Evolutionary conservation across 2,113 vertebrate genomes (phyloP).

Genomic region (Girardinichthys multiradiatus): DNA sequence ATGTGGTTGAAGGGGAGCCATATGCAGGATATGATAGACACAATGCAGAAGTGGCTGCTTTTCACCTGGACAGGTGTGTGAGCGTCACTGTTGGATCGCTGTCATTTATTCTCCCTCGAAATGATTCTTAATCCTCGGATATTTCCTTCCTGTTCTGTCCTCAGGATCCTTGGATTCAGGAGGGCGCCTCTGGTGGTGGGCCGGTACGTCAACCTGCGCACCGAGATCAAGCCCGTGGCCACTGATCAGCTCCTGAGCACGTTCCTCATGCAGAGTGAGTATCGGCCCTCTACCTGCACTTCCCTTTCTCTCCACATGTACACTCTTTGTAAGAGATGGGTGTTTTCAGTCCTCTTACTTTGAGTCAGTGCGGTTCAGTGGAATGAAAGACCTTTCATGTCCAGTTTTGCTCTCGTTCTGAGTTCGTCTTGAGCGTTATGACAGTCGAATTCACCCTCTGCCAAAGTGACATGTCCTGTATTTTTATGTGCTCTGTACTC

Average conservation of each 20-base stretch:
- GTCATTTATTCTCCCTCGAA: neutral
- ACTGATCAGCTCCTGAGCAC: slow-evolving; percentile 95
- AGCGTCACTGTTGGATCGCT: neutral
- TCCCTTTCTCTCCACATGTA: neutral
- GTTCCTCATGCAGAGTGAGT: slow-evolving; percentile 91
- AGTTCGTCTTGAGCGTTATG: neutral
- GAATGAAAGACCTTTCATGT: neutral
- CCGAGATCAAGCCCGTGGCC: slow-evolving; percentile 94
- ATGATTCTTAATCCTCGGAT: neutral
- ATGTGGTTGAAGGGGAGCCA: slow-evolving; percentile 94
- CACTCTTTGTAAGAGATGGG: neutral
- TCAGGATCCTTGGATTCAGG: slow-evolving; percentile 94
- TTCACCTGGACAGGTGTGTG: slow-evolving; percentile 94
- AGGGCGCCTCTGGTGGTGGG: slow-evolving; percentile 95
- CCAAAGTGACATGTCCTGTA: no score
- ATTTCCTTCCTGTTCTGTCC: neutral
- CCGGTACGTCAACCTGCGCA: slow-evolving; percentile 91
- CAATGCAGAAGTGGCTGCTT: slow-evolving; percentile 97
- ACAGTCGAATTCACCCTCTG: neutral
- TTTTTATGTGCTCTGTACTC: neutral
- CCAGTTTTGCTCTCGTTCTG: neutral
- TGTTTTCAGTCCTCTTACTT: neutral
- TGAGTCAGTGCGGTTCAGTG: neutral
- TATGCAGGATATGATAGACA: slow-evolving; percentile 97
- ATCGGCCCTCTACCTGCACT: no score